These are phyloP conservation scores for Platynereis dumerilii DNA, from an alignment of 2,888 invertebrate species.

Conservation along the genomic window DNA sequence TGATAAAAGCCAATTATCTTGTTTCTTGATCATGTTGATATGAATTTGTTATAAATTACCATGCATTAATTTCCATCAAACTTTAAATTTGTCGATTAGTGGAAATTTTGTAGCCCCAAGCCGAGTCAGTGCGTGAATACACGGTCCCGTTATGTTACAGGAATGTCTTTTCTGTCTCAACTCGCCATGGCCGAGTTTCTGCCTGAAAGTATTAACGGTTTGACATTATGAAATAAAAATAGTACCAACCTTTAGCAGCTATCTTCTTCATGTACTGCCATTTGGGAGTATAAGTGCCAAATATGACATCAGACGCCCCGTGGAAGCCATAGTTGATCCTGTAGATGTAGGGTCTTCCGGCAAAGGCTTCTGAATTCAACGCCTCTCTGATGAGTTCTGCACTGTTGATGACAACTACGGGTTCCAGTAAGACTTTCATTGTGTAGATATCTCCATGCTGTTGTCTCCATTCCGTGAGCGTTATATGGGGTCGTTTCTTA, in stretches of 20 bases:
- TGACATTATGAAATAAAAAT: too few species aligned
- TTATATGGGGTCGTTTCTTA: background rate
- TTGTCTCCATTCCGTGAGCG: slow-evolving; percentile 10
- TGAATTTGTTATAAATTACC: too few species aligned
- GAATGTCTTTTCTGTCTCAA: too few species aligned
- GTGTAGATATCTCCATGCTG: slow-evolving; percentile 45
- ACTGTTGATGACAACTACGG: slow-evolving; percentile 50
- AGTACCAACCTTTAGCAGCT: background rate
- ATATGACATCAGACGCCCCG: slow-evolving; percentile 30
- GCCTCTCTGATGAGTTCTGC: slow-evolving; percentile 46
- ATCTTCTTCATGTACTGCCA: slow-evolving; percentile 32
- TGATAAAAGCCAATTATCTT: too few species aligned
- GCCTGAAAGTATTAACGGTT: too few species aligned
- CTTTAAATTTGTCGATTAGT: too few species aligned
- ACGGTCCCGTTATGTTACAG: too few species aligned
- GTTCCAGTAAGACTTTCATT: slow-evolving; percentile 43
- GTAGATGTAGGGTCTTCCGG: slow-evolving; percentile 41
- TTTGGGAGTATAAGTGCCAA: slow-evolving; percentile 22
- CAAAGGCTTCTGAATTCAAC: slow-evolving; percentile 43
- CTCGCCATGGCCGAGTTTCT: too few species aligned
- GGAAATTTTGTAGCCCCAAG: too few species aligned
- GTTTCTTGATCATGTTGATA: too few species aligned
- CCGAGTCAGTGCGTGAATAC: too few species aligned
- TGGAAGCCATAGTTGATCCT: slow-evolving; percentile 35
- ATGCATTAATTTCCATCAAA: too few species aligned